Evolutionary conservation across 1,140 invertebrate species (phyloP).

Genomic region (Eurosta solidaginis): DNA sequence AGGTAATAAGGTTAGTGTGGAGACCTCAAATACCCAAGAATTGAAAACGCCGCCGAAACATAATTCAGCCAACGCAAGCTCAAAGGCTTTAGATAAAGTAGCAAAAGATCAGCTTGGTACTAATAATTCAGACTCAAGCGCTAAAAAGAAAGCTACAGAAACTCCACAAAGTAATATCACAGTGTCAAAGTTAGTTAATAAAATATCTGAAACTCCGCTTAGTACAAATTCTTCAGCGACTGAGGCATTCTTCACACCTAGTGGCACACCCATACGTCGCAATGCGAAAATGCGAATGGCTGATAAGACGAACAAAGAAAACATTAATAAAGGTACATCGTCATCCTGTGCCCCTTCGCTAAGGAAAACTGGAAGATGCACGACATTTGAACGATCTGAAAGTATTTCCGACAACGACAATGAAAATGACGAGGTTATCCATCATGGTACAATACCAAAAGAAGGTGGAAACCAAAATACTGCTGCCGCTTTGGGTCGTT

Average conservation of each 20-base stretch:
- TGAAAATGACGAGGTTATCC: conserved; percentile 39
- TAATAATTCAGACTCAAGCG: neutral
- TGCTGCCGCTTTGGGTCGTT: conserved; percentile 32
- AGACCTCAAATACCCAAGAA: neutral
- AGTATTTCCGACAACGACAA: conserved; percentile 38
- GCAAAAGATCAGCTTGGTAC: too few relatives aligned
- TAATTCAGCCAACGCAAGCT: too few relatives aligned
- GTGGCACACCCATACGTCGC: conserved; percentile 33
- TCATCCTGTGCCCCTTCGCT: conserved; percentile 44
- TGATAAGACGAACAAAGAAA: neutral
- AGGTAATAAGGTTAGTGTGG: neutral
- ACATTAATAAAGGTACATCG: conserved; percentile 36
- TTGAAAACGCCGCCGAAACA: neutral
- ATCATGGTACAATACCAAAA: neutral
- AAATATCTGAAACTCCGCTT: too few relatives aligned
- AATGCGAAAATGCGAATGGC: neutral
- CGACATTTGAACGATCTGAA: conserved; percentile 42
- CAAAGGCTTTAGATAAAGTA: too few relatives aligned
- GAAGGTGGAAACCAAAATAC: neutral
- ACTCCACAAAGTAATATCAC: too few relatives aligned
- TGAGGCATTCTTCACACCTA: conserved; percentile 52
- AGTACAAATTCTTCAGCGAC: conserved; percentile 33
- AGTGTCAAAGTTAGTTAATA: too few relatives aligned
- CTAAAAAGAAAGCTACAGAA: neutral
- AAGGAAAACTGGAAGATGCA: conserved; percentile 36